These are phyloP conservation scores for Haliaeetus leucogaster DNA, from an alignment of 2,113 vertebrate species.

Conservation along the genomic window DNA sequence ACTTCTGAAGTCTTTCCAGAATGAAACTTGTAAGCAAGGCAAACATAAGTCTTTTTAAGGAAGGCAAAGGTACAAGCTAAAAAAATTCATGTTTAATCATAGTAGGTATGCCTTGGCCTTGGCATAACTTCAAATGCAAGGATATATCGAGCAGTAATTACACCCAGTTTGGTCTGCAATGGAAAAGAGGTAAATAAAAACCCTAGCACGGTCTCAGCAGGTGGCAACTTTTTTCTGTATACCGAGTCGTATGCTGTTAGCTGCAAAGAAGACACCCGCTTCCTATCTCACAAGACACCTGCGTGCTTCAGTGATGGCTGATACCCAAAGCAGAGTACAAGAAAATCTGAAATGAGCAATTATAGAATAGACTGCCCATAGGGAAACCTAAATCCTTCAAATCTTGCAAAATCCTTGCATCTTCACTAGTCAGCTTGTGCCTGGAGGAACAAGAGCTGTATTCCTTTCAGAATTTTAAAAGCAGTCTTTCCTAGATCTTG, in stretches of 20 bases:
- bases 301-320: not conserved
- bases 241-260: not conserved
- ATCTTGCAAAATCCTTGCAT: not conserved
- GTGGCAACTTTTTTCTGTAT: not conserved
- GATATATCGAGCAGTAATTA: not conserved
- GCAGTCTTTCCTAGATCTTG: not conserved
- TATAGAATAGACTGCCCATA: not conserved
- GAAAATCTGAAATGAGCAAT: not conserved
- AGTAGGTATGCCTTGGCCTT: not conserved
- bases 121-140: not conserved
- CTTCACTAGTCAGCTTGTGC: not conserved
- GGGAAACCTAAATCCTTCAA: not conserved
- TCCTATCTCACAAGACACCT: not conserved
- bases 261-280: not conserved
- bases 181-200: not conserved
- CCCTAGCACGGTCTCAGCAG: not conserved
- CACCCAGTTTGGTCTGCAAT: not conserved
- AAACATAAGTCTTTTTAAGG: not conserved
- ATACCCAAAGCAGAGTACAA: not conserved
- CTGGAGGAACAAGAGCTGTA: not conserved
- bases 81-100: not conserved
- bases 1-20: not conserved
- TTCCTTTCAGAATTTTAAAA: not conserved
- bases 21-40: not conserved
- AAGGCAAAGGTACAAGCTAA: not conserved